Conservation (phyloP, 2,113 vertebrate species). For the Mesocricetus auratus region DNA sequence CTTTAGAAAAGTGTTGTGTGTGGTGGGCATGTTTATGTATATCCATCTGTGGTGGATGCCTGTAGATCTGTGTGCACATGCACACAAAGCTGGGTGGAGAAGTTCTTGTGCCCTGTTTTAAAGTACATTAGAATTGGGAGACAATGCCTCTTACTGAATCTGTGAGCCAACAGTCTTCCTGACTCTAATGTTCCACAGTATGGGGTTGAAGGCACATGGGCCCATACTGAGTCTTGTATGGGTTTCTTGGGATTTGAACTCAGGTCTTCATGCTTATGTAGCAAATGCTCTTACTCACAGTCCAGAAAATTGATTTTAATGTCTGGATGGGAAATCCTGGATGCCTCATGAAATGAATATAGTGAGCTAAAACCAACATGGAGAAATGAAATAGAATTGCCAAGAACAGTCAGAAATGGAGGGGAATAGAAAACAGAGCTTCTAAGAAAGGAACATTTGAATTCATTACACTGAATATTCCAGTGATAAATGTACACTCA, state of each 20-base stretch:
- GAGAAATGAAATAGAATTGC: slow-evolving; percentile 35
- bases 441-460: neutral
- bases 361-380: neutral
- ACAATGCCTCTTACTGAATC: neutral
- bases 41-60: neutral
- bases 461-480: slow-evolving; percentile 4
- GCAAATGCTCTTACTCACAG: neutral
- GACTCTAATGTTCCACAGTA: neutral
- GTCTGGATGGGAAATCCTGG: neutral
- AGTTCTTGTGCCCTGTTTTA: neutral
- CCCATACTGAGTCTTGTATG: neutral
- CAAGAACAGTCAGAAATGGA: slow-evolving; percentile 32
- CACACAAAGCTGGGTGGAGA: no score
- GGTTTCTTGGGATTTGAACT: neutral
- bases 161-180: neutral
- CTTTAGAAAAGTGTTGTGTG: neutral
- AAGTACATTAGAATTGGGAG: neutral
- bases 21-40: neutral
- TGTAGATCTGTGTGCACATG: neutral
- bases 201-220: neutral
- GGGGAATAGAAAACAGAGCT: neutral
- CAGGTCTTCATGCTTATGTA: neutral
- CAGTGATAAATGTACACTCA: neutral
- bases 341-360: slow-evolving; percentile 58
- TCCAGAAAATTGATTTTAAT: neutral